Percentiles rank a stretch among this genome's conserved stretches.
Evolutionary conservation across 2,113 vertebrate species (phyloP).

Genomic region (Glaucidium brasilianum): DNA sequence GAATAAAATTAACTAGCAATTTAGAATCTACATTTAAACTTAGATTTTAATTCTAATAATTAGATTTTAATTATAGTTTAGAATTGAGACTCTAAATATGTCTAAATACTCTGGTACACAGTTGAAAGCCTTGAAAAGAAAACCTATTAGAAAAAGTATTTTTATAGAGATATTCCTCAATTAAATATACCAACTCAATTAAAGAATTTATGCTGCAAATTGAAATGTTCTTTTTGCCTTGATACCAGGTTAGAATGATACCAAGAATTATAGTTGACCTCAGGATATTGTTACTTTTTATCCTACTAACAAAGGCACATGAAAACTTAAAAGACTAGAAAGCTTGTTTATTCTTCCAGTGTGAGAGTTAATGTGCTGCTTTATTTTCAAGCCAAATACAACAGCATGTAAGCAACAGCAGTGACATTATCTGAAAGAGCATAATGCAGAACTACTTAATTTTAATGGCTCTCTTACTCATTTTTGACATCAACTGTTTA

Average conservation of each 20-base stretch:
- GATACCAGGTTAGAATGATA: not conserved
- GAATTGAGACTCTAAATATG: not conserved
- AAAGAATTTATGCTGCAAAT: not conserved
- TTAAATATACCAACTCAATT: not conserved
- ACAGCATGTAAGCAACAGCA: not conserved
- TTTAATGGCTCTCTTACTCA: not conserved
- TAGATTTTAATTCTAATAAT: not conserved
- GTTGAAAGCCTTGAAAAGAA: not conserved
- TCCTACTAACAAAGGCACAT: not conserved
- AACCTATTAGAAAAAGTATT: not conserved
- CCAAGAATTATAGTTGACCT: not conserved
- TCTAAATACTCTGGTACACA: not conserved
- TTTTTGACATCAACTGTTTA: slow-evolving; percentile 10
- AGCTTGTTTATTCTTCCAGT: not conserved
- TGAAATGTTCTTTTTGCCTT: not conserved
- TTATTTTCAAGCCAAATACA: not conserved
- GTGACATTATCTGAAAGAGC: not conserved
- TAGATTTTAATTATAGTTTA: not conserved
- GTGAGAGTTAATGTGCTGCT: not conserved
- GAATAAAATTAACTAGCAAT: not conserved
- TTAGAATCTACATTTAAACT: not conserved
- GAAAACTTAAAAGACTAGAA: not conserved
- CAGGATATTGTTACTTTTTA: not conserved
- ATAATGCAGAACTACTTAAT: not conserved
- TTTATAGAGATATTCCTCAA: not conserved